Evolutionary conservation across 2,888 invertebrate genomes (phyloP).

Genomic region (Sicus ferrugineus): DNA sequence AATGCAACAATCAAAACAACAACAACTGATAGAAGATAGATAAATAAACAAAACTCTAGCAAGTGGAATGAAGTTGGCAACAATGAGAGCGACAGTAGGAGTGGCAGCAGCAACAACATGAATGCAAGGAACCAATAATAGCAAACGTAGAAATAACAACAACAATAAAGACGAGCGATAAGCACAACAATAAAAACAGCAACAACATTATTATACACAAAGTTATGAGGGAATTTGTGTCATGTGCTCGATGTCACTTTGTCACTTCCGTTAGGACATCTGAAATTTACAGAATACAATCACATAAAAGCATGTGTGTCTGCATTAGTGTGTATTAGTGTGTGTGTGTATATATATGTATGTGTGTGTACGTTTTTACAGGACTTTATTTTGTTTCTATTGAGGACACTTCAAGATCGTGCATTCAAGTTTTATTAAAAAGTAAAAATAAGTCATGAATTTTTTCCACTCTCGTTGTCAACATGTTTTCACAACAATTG

Average conservation of each 20-base stretch:
- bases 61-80: background rate
- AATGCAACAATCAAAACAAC: constrained; percentile 15
- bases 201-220: too few species aligned
- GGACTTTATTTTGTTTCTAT: constrained; percentile 3
- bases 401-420: too few species aligned
- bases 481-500: background rate
- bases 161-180: constrained; percentile 8
- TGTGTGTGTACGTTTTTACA: constrained; percentile 18
- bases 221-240: constrained; percentile 36
- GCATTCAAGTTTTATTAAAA: too few species aligned
- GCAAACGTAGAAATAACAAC: background rate
- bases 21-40: constrained; percentile 15
- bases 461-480: background rate
- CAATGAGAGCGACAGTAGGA: background rate
- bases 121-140: background rate
- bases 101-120: background rate
- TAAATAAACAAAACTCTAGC: background rate
- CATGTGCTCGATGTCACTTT: constrained; percentile 36
- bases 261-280: constrained; percentile 19
- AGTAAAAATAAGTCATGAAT: too few species aligned
- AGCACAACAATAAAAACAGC: constrained; percentile 8
- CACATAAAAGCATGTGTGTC: constrained; percentile 2
- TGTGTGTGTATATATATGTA: constrained; percentile 24
- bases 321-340: constrained; percentile 30
- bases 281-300: background rate